phyloP scores from a whole-genome alignment of 2,797 vertebrate species.

The Microctenopoma stevenorrisi region DNA sequence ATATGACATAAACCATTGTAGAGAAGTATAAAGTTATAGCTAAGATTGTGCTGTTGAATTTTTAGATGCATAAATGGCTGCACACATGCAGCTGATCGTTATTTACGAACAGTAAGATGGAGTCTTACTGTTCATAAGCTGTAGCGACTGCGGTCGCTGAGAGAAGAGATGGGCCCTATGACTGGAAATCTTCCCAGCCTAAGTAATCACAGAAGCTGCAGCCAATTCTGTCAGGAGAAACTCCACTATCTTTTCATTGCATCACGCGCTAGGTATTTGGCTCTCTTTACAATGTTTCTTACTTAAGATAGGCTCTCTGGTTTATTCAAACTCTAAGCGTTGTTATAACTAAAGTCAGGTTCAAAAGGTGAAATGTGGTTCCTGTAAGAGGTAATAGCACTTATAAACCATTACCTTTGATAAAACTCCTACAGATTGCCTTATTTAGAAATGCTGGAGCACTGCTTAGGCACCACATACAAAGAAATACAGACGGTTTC shows the following conservation, averaged over 20 bases:
- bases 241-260: conserved; percentile 53
- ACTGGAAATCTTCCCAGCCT: conserved; percentile 58
- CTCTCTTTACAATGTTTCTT: conserved; percentile 12
- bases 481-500: neutral
- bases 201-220: conserved; percentile 47
- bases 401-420: conserved; percentile 6
- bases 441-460: conserved; percentile 63
- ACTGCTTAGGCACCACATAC: conserved; percentile 11
- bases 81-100: conserved; percentile 20
- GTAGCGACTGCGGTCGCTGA: conserved; percentile 24
- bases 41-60: conserved; percentile 4
- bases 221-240: conserved; percentile 48
- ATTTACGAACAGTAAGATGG: conserved; percentile 40
- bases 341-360: neutral
- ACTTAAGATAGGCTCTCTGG: conserved; percentile 11
- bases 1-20: neutral
- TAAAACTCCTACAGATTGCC: conserved; percentile 27
- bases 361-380: conserved; percentile 36
- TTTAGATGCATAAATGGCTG: conserved; percentile 14
- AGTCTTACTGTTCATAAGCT: conserved; percentile 18
- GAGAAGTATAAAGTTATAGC: neutral
- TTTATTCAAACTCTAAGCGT: neutral
- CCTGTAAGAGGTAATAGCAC: conserved; percentile 17
- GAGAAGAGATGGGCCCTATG: conserved; percentile 54
- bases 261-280: conserved; percentile 51